A percentile compares a stretch with the other conserved stretches of the same genome.
phyloP scores from a whole-genome alignment of 2,113 vertebrate genomes.

The Amia ocellicauda region DNA sequence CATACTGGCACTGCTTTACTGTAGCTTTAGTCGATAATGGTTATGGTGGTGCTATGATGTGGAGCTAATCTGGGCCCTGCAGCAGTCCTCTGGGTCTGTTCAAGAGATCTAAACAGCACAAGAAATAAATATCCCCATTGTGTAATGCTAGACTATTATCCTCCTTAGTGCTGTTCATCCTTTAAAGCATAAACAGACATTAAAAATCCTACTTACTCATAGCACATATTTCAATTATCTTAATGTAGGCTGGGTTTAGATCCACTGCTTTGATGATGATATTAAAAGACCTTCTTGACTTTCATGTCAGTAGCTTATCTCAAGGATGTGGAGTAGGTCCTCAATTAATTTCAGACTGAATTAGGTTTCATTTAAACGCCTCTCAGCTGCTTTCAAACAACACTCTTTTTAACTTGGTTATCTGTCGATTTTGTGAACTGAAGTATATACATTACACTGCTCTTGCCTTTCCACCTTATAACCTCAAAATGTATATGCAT shows the following conservation, averaged over 20 bases:
- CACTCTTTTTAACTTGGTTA: no score
- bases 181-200: constrained; percentile 10
- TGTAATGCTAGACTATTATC: not conserved
- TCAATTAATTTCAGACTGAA: constrained; percentile 35
- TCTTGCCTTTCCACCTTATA: no score
- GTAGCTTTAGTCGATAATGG: no score
- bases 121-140: no score
- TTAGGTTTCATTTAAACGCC: constrained; percentile 37
- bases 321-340: constrained; percentile 41
- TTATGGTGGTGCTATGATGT: no score
- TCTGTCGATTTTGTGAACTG: no score
- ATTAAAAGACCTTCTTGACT: constrained; percentile 39
- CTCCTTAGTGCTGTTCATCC: constrained; percentile 18
- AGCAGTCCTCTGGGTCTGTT: no score
- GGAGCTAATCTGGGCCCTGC: no score
- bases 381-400: no score
- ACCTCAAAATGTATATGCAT: constrained; percentile 5
- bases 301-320: constrained; percentile 40
- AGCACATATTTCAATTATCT: constrained; percentile 36
- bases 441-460: no score
- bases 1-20: no score
- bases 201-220: constrained; percentile 31
- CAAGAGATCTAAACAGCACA: no score
- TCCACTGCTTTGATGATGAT: constrained; percentile 45
- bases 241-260: constrained; percentile 44